phyloP scores from a whole-genome alignment of 2,113 vertebrate species.

The Notarius lentiginosus region DNA sequence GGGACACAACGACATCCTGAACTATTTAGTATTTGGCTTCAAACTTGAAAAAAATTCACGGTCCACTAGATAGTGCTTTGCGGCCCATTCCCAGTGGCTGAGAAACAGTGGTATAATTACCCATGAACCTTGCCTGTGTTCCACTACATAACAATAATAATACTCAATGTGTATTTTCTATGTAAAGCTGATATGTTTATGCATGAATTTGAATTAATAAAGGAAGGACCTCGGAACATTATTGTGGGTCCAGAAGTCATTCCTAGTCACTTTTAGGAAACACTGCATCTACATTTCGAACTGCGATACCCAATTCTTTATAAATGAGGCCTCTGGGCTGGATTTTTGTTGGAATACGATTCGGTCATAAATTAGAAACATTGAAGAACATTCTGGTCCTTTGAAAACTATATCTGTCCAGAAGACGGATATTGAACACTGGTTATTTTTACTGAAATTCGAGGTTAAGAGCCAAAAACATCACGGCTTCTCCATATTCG shows the following conservation, averaged over 20 bases:
- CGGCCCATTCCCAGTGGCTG: too few relatives aligned
- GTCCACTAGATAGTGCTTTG: too few relatives aligned
- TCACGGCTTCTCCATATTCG: neutral
- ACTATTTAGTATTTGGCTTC: too few relatives aligned
- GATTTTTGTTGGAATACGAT: constrained; percentile 12
- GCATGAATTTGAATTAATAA: neutral
- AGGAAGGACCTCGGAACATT: neutral
- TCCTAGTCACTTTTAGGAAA: neutral
- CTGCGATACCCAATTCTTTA: neutral
- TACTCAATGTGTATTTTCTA: neutral
- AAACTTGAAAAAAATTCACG: too few relatives aligned
- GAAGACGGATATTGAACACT: neutral
- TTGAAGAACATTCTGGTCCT: neutral
- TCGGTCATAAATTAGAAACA: constrained; percentile 7
- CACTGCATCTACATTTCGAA: neutral
- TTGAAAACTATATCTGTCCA: neutral
- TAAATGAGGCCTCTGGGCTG: neutral
- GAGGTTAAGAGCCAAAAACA: neutral
- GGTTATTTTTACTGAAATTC: neutral
- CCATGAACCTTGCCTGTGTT: neutral
- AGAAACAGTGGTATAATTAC: too few relatives aligned
- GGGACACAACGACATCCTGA: too few relatives aligned
- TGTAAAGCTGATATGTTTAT: neutral
- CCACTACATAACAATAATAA: neutral
- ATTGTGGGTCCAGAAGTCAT: neutral